Evolutionary conservation across 2,797 vertebrate species (phyloP), one percentile per base, ranked within the genome.

Genomic region (Artibeus jamaicensis): DNA sequence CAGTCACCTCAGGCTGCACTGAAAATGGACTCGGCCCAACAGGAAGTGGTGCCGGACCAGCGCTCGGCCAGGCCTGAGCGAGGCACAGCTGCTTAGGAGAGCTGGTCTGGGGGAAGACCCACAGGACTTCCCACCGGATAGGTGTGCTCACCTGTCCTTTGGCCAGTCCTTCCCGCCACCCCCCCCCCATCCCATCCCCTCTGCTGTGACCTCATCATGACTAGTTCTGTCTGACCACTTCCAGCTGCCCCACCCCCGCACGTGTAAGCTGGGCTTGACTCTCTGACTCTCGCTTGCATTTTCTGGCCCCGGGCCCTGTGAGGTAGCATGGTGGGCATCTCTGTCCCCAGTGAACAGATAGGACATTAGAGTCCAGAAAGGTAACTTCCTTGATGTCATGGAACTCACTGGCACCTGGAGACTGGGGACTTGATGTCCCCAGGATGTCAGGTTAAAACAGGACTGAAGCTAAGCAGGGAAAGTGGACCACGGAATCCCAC

Each of bases 11-110:
- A 39, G 32, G 77, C 81, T n/a, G 9, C 53, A 19, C 65, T 81
- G 59, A 78, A 62, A 65, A 86, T 67, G 88, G 93, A 67, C 82
- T 78, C 55, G 1, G 74, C 84, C 86, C 2, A 26, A 82, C 21
- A 22, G 91, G 57, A 94, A 92, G 79, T 57, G 44, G 68, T 77
- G 65, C 53, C 48, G 57, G 71, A 55, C 53, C 44, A 10, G 67
- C 18, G 6, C 53, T 44, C 29, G 4, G 18, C 42, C 7, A 57
- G 34, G 82, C 53, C n/a, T 0, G 0, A 53, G 79, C 0, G 0
- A 53, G 79, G 50, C 29, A 1, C 0, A 3, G 70, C 70, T 88
- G 62, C 76, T 29, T 26, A 89, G 76, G 55, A 85, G 34, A 74
- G 16, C 74, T 68, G 76, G 26, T 39, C n/a, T 34, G 5, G 21